Evolutionary conservation across 2,888 invertebrate genomes (phyloP).

Genomic region (Kryphioiulus occultus): DNA sequence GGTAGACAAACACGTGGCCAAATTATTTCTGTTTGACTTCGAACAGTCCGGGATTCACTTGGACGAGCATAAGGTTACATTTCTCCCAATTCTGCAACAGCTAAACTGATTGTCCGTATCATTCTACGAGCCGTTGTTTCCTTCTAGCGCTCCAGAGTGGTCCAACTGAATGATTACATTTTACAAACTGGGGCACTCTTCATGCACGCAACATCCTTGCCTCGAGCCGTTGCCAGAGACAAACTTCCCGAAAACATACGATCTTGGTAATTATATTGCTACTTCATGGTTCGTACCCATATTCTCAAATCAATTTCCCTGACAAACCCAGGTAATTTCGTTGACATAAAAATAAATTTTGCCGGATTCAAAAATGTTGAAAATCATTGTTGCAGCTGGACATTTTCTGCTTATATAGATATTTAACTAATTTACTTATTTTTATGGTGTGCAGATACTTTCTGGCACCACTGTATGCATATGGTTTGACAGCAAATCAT

Average conservation of each 20-base stretch:
- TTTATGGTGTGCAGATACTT: no score
- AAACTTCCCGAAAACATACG: slow-evolving; percentile 75
- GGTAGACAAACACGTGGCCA: slow-evolving; percentile 84
- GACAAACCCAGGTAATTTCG: no score
- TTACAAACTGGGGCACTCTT: slow-evolving; percentile 67
- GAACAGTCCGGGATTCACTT: slow-evolving; percentile 98
- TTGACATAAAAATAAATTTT: no score
- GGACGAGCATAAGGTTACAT: slow-evolving; percentile 69
- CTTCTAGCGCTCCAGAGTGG: slow-evolving; percentile 69
- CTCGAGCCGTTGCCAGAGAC: slow-evolving; percentile 72
- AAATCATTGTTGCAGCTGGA: no score
- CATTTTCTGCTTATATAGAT: no score
- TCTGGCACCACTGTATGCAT: no score
- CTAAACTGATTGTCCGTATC: neutral
- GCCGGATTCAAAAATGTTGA: no score
- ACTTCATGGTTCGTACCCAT: no score
- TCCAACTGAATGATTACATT: slow-evolving; percentile 84
- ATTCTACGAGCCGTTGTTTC: slow-evolving; percentile 55
- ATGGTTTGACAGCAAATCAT: no score
- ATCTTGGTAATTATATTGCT: slow-evolving; percentile 48
- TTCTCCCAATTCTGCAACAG: neutral
- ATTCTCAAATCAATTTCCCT: no score
- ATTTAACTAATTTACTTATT: no score
- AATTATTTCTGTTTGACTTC: slow-evolving; percentile 87
- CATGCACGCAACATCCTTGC: slow-evolving; percentile 62